phyloP scores from a whole-genome alignment of 2,888 invertebrate genomes.

The Pseudoips prasinana region DNA sequence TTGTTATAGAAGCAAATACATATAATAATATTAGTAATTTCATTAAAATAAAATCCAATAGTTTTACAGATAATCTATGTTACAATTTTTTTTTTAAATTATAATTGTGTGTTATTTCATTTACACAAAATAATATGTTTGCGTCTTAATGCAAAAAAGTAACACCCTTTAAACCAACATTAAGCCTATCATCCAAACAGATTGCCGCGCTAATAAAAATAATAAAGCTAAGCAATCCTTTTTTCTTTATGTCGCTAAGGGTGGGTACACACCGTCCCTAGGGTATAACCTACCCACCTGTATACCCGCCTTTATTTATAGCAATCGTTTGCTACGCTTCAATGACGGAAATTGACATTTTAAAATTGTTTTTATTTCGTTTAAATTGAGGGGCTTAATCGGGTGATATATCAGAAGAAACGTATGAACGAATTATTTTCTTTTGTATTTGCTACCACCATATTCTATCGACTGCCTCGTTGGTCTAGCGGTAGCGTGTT shows the following conservation, averaged over 20 bases:
- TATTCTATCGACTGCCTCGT: too few species aligned
- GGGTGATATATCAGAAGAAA: too few species aligned
- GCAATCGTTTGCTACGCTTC: conserved; percentile 54
- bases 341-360: conserved; percentile 56
- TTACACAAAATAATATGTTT: too few species aligned
- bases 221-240: conserved; percentile 73
- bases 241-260: conserved; percentile 59
- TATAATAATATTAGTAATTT: too few species aligned
- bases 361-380: conserved; percentile 31
- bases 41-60: too few species aligned
- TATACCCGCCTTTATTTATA: conserved; percentile 59
- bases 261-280: conserved; percentile 57
- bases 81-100: too few species aligned
- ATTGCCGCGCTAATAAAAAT: conserved; percentile 68
- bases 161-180: conserved; percentile 37
- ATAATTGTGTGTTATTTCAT: too few species aligned
- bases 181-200: conserved; percentile 44
- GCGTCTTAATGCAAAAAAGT: conserved; percentile 2
- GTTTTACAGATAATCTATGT: too few species aligned
- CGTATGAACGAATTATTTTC: too few species aligned
- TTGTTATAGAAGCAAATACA: too few species aligned
- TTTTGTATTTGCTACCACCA: too few species aligned
- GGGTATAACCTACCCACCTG: conserved; percentile 63
- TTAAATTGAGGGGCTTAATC: conserved; percentile 23
- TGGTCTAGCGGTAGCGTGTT: too few species aligned